Conservation (phyloP, 2,113 vertebrate genomes). For the Salvelinus namaycush region DNA sequence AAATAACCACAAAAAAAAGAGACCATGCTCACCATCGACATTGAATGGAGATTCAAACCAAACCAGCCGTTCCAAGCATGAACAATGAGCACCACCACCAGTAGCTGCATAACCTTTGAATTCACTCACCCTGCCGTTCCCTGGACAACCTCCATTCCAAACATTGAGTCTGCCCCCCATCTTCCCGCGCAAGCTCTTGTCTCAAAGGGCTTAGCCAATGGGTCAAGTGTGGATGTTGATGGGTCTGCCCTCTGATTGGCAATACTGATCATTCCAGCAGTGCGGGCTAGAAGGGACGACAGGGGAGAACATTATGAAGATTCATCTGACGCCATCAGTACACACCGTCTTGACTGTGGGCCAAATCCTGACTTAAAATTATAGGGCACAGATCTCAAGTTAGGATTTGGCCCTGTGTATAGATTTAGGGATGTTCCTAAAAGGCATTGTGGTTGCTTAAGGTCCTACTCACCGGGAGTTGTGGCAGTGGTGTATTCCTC, state of each 20-base stretch:
- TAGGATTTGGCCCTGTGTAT: too few relatives aligned
- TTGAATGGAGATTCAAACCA: slow-evolving; percentile 8
- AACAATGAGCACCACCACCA: neutral
- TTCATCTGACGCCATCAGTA: neutral
- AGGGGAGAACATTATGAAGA: neutral
- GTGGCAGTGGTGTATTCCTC: slow-evolving; percentile 63
- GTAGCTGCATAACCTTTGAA: neutral
- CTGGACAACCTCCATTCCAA: slow-evolving; percentile 30
- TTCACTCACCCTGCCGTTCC: slow-evolving; percentile 61
- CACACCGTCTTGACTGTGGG: too few relatives aligned
- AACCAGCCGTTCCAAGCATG: slow-evolving; percentile 14
- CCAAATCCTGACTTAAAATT: too few relatives aligned
- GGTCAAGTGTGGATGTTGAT: too few relatives aligned
- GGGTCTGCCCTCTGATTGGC: slow-evolving; percentile 13
- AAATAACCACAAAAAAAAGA: too few relatives aligned
- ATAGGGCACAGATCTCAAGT: too few relatives aligned
- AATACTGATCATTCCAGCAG: slow-evolving; percentile 18
- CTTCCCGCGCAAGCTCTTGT: too few relatives aligned
- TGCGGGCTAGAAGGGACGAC: slow-evolving; percentile 29
- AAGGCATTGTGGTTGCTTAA: neutral
- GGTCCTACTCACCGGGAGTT: slow-evolving; percentile 52
- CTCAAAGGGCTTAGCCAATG: too few relatives aligned
- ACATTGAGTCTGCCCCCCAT: neutral
- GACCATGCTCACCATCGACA: neutral
- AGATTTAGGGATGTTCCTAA: neutral